These are phyloP conservation scores for Drosophila multiciliata DNA, from an alignment of 2,888 invertebrate genomes.

Conservation along the genomic window DNA sequence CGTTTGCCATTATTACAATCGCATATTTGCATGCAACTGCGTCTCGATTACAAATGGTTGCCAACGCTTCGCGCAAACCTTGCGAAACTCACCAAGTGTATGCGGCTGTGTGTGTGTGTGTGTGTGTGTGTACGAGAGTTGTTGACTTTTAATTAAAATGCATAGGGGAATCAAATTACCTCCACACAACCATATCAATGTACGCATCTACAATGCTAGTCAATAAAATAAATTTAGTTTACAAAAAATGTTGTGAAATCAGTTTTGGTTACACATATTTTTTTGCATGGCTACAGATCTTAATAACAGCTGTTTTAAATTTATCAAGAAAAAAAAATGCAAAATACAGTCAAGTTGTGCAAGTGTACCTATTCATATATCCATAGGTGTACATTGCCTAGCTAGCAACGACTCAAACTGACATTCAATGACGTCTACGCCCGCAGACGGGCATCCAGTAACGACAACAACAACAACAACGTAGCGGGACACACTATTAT, in stretches of 20 bases:
- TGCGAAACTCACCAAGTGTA: slow-evolving; percentile 39
- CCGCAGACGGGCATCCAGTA: slow-evolving; percentile 25
- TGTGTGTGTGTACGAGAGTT: slow-evolving; percentile 42
- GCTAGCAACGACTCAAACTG: slow-evolving; percentile 34
- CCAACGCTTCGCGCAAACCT: slow-evolving; percentile 43
- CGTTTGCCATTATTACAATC: slow-evolving; percentile 44
- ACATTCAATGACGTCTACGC: slow-evolving; percentile 46
- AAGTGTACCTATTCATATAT: background rate
- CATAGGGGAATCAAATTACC: slow-evolving; percentile 78
- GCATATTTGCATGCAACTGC: slow-evolving; percentile 67
- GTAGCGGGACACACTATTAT: slow-evolving; percentile 60
- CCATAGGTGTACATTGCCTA: slow-evolving; percentile 22
- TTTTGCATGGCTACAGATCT: background rate
- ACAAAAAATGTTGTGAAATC: too few relatives aligned
- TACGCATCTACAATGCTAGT: slow-evolving; percentile 1
- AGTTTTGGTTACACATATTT: too few relatives aligned
- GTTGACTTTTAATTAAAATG: slow-evolving; percentile 81
- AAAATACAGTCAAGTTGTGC: background rate
- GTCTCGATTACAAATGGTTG: slow-evolving; percentile 67
- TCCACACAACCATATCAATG: slow-evolving; percentile 50
- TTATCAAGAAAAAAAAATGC: background rate
- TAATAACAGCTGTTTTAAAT: background rate
- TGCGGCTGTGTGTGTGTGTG: background rate
- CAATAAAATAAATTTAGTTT: background rate
- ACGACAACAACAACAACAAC: slow-evolving; percentile 21